phyloP scores from a whole-genome alignment of 2,888 invertebrate genomes.

The Luperina nickerlii region DNA sequence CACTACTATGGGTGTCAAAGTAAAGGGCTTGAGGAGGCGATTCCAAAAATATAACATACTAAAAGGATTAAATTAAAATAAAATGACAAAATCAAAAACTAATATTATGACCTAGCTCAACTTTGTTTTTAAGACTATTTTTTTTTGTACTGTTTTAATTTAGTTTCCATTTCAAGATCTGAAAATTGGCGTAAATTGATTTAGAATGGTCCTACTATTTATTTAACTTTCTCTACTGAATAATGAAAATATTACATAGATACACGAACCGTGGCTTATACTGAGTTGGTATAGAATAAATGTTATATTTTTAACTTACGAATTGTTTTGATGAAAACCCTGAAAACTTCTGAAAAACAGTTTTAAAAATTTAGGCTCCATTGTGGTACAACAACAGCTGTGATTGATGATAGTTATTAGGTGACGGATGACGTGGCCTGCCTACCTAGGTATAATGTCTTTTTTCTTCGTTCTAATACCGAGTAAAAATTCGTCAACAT shows the following conservation, averaged over 20 bases:
- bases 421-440: slow-evolving; percentile 57
- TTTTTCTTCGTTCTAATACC: slow-evolving; percentile 59
- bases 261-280: not conserved
- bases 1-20: no score
- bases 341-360: slow-evolving; percentile 3
- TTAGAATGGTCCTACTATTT: not conserved
- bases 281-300: not conserved
- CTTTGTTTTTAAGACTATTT: not conserved
- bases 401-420: slow-evolving; percentile 80
- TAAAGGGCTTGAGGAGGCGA: no score
- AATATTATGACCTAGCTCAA: no score
- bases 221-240: not conserved
- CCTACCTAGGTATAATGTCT: slow-evolving; percentile 66
- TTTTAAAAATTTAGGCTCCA: slow-evolving; percentile 18
- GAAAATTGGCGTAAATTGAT: not conserved
- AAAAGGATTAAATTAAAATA: no score
- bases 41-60: no score
- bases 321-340: slow-evolving; percentile 2
- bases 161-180: not conserved
- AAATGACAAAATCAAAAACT: no score
- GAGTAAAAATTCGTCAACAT: slow-evolving; percentile 70
- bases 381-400: slow-evolving; percentile 62
- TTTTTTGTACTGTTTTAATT: not conserved
- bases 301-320: not conserved
- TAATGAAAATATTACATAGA: not conserved